Base-by-base conservation (phyloP, 2,797 vertebrate species). In the Gymnodraco acuticeps region DNA sequence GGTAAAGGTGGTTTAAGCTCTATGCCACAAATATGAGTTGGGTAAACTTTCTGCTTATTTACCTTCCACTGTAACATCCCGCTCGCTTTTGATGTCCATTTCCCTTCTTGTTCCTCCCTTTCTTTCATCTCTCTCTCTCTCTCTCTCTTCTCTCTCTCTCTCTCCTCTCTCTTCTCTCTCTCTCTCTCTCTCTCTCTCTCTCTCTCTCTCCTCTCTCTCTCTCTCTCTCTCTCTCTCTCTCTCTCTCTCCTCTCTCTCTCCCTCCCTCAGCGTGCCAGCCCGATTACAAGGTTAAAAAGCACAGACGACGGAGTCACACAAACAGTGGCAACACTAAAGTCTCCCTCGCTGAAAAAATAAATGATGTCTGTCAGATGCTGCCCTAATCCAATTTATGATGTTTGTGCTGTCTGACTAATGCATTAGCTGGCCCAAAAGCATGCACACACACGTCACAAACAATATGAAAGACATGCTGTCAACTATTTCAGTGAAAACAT, bases 251-350 rank as follows among this genome's bases (percentile, higher is more conserved):
- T 63, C 20, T n/a, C n/a, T n/a, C n/a, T n/a, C n/a, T n/a, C n/a
- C n/a, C n/a, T n/a, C n/a, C n/a, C 70, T 79, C 75, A 66, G 80
- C 75, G 73, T 4, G 82, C 68, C 81, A 70, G 55, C 61, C 45
- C 73, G 81, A 90, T 89, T 81, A 87, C 70, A 77, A 80, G 84
- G 88, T 89, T 77, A 78, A 81, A 69, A 77, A 64, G 77, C 68
- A 62, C 55, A 74, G 80, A 77, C 59, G 41, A 51, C 33, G 67
- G 69, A 89, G 70, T 78, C 69, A 43, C 52, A 42, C 73, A 33
- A 69, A 70, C 73, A 19, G 63, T 42, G 48, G 47, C 58, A 50
- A 19, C 10, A 1, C 66, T 48, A 16, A 71, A 69, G 77, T 75
- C 64, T 41, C 63, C 67, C 54, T 38, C 1, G 4, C 80, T 54